Evolutionary conservation across 2,797 vertebrate genomes (phyloP).

Genomic region (Glossophaga mutica): DNA sequence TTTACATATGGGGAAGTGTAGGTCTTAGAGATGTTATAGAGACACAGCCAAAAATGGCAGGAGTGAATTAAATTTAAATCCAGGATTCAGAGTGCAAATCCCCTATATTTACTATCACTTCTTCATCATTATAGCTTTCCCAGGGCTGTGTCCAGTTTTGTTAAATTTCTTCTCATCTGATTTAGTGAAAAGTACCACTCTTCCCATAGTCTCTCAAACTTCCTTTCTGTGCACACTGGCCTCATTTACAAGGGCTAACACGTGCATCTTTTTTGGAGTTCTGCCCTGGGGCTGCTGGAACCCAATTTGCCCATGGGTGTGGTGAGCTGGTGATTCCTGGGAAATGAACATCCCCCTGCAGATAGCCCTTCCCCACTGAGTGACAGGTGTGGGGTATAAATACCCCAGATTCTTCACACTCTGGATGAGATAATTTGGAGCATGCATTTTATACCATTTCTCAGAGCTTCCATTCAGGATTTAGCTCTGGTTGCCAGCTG

Average conservation of each 20-base stretch:
- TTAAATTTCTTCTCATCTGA: background rate
- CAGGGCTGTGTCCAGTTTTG: no score
- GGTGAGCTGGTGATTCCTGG: background rate
- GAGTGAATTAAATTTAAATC: background rate
- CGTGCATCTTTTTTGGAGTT: background rate
- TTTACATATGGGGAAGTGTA: background rate
- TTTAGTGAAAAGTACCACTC: background rate
- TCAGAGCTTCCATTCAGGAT: background rate
- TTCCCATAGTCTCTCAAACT: background rate
- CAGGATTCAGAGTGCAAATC: background rate
- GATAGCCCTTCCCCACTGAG: background rate
- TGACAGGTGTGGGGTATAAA: background rate
- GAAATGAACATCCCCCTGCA: background rate
- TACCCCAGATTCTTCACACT: background rate
- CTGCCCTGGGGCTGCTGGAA: background rate
- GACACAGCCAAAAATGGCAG: background rate
- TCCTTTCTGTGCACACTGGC: background rate
- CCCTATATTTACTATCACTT: background rate
- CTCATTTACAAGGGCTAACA: background rate
- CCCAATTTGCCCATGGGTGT: fast-evolving
- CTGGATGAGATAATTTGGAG: background rate
- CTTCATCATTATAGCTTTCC: background rate
- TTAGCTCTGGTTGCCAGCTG: background rate
- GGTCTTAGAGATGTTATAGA: background rate
- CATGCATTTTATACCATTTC: background rate